Evolutionary conservation across 2,797 vertebrate species (phyloP).

Genomic region (Sebastes itinus): DNA sequence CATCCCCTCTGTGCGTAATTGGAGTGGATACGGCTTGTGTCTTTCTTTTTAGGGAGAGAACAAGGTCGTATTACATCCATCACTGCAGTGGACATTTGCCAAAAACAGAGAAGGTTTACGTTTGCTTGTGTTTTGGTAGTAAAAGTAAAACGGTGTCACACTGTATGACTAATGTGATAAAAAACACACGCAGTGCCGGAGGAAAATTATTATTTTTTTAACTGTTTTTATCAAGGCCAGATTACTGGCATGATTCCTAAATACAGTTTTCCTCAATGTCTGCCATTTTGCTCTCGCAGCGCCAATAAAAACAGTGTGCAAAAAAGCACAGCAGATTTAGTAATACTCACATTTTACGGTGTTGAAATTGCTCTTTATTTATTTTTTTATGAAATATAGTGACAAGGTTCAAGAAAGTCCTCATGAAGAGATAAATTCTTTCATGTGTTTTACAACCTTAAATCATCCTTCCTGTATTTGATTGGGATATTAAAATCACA

Average conservation of each 20-base stretch:
- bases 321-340: conserved; percentile 6
- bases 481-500: not conserved
- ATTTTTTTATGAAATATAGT: not conserved
- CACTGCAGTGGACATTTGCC: not conserved
- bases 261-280: conserved; percentile 21
- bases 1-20: not conserved
- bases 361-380: not conserved
- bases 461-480: not conserved
- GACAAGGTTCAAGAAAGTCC: not conserved
- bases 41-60: not conserved
- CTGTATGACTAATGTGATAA: conserved; percentile 23
- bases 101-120: not conserved
- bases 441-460: not conserved
- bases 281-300: conserved; percentile 9
- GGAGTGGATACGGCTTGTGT: not conserved
- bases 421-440: not conserved
- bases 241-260: conserved; percentile 25
- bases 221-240: conserved; percentile 46
- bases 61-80: conserved; percentile 1
- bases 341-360: not conserved
- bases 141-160: conserved; percentile 21
- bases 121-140: conserved; percentile 8
- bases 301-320: conserved; percentile 38
- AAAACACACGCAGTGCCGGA: conserved; percentile 3
- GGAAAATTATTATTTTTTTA: conserved; percentile 27